Evolutionary conservation across 23 tunicate species (phyloP).

Genomic region (Botrylloides violaceus): DNA sequence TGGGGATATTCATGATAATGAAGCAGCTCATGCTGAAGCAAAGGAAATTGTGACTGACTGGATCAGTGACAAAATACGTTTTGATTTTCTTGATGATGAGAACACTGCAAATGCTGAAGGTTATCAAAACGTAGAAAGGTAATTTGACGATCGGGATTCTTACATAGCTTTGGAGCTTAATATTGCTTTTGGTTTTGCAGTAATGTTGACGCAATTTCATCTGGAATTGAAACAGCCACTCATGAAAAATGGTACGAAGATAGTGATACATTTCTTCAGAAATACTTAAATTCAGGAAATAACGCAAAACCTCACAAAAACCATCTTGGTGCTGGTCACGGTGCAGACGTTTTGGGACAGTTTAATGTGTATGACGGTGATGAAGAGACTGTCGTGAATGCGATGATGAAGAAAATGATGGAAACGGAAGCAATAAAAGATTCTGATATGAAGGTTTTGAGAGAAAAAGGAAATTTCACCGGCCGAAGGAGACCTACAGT

Average conservation of each 20-base stretch:
- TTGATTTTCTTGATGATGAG: slow-evolving; percentile 28
- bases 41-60: slow-evolving; percentile 35
- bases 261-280: slow-evolving; percentile 27
- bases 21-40: slow-evolving; percentile 42
- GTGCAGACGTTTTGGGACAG: slow-evolving; percentile 21
- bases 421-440: slow-evolving; percentile 7
- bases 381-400: slow-evolving; percentile 20
- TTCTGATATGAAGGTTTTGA: background rate
- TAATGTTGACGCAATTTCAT: background rate
- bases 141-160: no score
- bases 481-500: background rate
- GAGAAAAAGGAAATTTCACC: slow-evolving; percentile 8
- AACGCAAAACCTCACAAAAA: background rate
- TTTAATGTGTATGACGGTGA: slow-evolving; percentile 28
- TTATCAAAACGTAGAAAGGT: background rate
- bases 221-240: slow-evolving; percentile 17
- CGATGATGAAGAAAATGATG: slow-evolving; percentile 30
- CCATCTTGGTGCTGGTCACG: slow-evolving; percentile 2
- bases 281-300: slow-evolving; percentile 4
- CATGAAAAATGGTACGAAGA: slow-evolving; percentile 43
- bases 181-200: background rate
- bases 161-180: no score
- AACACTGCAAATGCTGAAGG: background rate
- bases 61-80: slow-evolving; percentile 50
- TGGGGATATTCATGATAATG: slow-evolving; percentile 16